These are phyloP conservation scores for Zosterops japonicus DNA, from an alignment of 2,113 vertebrate genomes.

Conservation along the genomic window DNA sequence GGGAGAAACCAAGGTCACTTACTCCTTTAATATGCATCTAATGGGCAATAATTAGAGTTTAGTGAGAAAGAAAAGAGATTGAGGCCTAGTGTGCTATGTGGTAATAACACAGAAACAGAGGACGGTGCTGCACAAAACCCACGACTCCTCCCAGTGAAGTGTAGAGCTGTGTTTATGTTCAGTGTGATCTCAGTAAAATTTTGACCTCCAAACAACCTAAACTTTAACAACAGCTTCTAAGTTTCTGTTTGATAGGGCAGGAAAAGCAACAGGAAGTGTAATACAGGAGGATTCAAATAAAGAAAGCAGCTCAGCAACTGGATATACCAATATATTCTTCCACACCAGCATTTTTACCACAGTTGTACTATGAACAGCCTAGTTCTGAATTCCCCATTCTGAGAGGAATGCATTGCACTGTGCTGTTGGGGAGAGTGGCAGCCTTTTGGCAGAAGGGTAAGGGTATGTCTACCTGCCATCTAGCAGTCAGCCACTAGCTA, in stretches of 20 bases:
- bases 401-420: accelerated
- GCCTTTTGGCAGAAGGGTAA: neutral
- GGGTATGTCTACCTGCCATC: neutral
- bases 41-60: neutral
- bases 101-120: neutral
- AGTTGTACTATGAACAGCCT: neutral
- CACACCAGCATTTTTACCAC: neutral
- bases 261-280: neutral
- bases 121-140: neutral
- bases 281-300: neutral
- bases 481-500: neutral
- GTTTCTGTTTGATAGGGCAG: neutral
- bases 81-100: neutral
- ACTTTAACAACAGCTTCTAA: neutral
- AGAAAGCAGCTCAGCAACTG: neutral
- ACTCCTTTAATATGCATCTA: neutral
- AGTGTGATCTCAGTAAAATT: neutral
- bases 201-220: neutral
- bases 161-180: neutral
- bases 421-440: neutral
- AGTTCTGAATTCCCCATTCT: neutral
- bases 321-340: neutral
- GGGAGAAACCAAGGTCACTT: conserved; percentile 70
- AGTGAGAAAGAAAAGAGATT: neutral
- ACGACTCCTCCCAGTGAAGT: neutral